Conservation (phyloP, 2,113 vertebrate species). For the Myiozetetes cayanensis region DNA sequence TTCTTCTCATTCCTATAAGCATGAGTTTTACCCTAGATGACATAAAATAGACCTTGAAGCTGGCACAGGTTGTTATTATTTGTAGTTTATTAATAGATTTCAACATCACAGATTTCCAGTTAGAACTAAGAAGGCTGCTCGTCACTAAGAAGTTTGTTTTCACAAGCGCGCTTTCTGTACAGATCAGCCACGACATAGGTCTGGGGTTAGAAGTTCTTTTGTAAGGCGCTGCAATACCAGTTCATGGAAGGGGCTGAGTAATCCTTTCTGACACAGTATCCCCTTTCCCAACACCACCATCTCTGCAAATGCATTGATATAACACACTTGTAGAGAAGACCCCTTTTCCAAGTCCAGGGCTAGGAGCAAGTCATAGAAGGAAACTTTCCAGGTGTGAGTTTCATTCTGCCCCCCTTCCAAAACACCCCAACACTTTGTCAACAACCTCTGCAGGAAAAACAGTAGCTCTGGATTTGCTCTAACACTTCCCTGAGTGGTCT, state of each 20-base stretch:
- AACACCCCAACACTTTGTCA: not conserved
- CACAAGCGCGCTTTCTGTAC: rapidly evolving
- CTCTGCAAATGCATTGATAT: rapidly evolving
- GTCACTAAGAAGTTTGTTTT: not conserved
- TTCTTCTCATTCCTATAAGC: not conserved
- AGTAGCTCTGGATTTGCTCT: not conserved
- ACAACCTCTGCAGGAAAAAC: not conserved
- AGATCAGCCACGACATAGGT: not conserved
- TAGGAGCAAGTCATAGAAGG: not conserved
- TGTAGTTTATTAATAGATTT: not conserved
- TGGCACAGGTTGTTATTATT: not conserved
- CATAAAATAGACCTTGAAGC: not conserved
- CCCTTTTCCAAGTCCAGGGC: not conserved
- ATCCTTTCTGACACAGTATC: not conserved
- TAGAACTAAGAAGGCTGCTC: not conserved
- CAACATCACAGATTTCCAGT: not conserved
- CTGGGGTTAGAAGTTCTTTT: not conserved
- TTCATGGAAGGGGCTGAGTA: not conserved
- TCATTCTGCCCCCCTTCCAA: not conserved
- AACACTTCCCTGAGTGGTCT: not conserved
- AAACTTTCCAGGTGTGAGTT: not conserved
- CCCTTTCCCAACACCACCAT: not conserved
- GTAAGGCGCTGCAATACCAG: not conserved
- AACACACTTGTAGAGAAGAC: not conserved
- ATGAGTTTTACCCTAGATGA: not conserved